Evolutionary conservation across 1,140 invertebrate genomes (phyloP).

Genomic region (Lordiphosa mommai): DNA sequence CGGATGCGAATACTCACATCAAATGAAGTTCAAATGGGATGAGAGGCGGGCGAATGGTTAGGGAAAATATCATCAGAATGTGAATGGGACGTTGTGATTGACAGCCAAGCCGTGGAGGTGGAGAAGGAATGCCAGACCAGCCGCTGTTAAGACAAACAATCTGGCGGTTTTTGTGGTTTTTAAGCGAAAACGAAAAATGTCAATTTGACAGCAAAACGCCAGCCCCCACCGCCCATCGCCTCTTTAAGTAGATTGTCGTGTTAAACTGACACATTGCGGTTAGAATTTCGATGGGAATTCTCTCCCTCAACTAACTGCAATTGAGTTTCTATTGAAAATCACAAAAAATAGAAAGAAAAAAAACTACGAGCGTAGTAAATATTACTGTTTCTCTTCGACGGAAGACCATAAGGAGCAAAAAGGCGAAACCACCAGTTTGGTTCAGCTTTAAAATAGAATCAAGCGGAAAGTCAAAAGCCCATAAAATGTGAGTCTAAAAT

Average conservation of each 20-base stretch:
- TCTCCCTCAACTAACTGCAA: constrained; percentile 16
- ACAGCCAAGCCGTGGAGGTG: constrained; percentile 37
- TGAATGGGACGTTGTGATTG: constrained; percentile 49
- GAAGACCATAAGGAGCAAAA: constrained; percentile 31
- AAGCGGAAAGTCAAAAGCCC: constrained; percentile 63
- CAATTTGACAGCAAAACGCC: constrained; percentile 51
- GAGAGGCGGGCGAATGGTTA: not conserved
- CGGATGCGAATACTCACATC: constrained; percentile 39
- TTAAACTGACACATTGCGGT: constrained; percentile 44
- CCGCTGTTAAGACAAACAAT: constrained; percentile 67
- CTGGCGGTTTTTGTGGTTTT: constrained; percentile 56
- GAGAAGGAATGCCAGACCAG: not conserved
- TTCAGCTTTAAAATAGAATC: constrained; percentile 61
- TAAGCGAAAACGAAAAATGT: constrained; percentile 59
- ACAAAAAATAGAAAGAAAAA: constrained; percentile 6
- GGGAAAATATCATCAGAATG: constrained; percentile 8
- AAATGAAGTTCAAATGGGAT: constrained; percentile 52
- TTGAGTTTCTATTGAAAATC: constrained; percentile 36
- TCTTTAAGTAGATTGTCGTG: constrained; percentile 62
- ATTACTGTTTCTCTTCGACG: constrained; percentile 5
- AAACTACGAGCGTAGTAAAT: not conserved
- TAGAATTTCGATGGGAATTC: constrained; percentile 8
- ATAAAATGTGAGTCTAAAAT: constrained; percentile 45
- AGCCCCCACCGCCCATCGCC: not conserved
- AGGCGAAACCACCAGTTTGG: constrained; percentile 12